Percentiles rank a stretch among this genome's conserved stretches.
Evolutionary conservation across 2,888 invertebrate genomes (phyloP).

Genomic region (Conus canariensis): DNA sequence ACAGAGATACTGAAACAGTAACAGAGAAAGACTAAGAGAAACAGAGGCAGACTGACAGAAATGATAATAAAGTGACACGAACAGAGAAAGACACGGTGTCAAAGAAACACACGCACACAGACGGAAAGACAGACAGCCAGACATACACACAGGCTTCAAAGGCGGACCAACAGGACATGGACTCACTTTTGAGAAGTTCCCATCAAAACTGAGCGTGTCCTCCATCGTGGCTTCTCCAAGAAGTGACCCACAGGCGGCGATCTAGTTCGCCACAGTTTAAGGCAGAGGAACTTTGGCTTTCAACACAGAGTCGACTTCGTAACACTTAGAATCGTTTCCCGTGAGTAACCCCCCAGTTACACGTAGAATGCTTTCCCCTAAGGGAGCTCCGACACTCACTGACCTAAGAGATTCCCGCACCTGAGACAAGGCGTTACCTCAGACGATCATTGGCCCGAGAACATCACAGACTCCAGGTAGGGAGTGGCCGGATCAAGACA

Average conservation of each 20-base stretch:
- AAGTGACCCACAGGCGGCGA: background rate
- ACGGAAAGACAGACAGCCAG: background rate
- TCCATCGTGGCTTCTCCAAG: background rate
- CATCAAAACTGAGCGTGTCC: slow-evolving; percentile 32
- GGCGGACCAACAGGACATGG: background rate
- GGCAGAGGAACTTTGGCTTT: background rate
- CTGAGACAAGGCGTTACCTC: too few relatives aligned
- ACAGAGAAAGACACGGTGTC: background rate
- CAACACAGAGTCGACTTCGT: background rate
- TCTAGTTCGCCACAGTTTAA: background rate
- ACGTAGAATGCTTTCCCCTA: too few relatives aligned
- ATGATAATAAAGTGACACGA: background rate
- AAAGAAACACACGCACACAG: background rate
- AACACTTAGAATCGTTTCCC: background rate
- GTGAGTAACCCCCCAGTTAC: too few relatives aligned
- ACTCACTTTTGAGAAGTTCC: slow-evolving; percentile 21
- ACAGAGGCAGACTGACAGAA: background rate
- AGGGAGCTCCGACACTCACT: too few relatives aligned
- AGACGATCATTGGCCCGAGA: too few relatives aligned
- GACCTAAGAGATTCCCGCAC: too few relatives aligned
- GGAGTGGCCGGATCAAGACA: too few relatives aligned
- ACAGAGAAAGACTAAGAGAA: background rate
- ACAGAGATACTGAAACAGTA: too few relatives aligned
- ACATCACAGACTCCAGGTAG: too few relatives aligned
- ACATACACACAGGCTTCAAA: background rate